Evolutionary conservation across 2,888 invertebrate species (phyloP), one percentile per base, ranked within the genome.

Genomic region (Phalangium opilio): DNA sequence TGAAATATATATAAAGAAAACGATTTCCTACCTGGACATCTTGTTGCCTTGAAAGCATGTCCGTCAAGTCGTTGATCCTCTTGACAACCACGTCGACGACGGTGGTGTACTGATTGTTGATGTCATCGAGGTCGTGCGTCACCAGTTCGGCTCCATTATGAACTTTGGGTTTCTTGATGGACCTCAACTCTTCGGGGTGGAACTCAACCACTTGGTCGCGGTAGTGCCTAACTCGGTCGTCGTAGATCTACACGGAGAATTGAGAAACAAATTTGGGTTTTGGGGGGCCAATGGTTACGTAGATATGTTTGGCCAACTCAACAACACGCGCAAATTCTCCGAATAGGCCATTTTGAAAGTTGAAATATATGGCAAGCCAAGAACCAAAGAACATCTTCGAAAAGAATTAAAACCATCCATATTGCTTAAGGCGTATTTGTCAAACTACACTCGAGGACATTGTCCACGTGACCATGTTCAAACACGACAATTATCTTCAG

Each of bases 211-310:
- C 74, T 69, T 77, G 76, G 61, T 85, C 85, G 54, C 78, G 75
- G 73, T 83, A 91, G 56, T 81, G 78, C 69, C 82, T 80, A 66
- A 86, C 79, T 63, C 83, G 77, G 64, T 81, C 78, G 67, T 83
- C 81, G 74, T 84, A 83, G 65, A 83, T 83, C 86, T 87, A 78
- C 32, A 27, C 27, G 27, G 18, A 41, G 20, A 41, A 20, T 20
- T 8, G 20, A 41, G 21, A 41, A 41, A 18, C 17, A 41, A 12
- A 17, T 19, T 15, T n/a, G n/a, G n/a, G n/a, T n/a, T 27, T 27
- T 27, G 27, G 27, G 8, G 4, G 27, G 27, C 5, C 27, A 27
- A 27, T 27, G 4, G 4, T 27, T 27, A n/a, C n/a, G n/a, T n/a
- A n/a, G 27, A 7, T 27, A 7, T 27, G 27, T 27, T 27, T 27